Evolutionary conservation across 2,797 vertebrate genomes (phyloP).

Genomic region (Sparidentex hasta): DNA sequence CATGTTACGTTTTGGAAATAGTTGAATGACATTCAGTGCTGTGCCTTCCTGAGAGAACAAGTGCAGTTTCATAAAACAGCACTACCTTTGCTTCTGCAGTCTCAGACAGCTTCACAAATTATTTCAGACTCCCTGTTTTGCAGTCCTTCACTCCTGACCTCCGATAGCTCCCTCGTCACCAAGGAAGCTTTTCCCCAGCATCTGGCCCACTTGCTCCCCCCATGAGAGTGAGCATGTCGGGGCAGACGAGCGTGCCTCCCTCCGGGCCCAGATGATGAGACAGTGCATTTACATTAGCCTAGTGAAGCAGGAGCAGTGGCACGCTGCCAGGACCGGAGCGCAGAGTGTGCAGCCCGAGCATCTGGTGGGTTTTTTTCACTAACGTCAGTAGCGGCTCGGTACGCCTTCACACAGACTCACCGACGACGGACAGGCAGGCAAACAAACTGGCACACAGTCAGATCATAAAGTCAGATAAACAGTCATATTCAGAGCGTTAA

Average conservation of each 20-base stretch:
- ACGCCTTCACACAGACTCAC: slow-evolving; percentile 47
- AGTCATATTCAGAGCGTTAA: slow-evolving; percentile 75
- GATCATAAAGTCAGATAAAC: slow-evolving; percentile 80
- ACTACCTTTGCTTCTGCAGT: slow-evolving; percentile 16
- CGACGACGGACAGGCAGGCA: slow-evolving; percentile 27
- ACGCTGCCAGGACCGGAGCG: slow-evolving; percentile 56
- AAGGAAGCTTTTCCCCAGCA: slow-evolving; percentile 45
- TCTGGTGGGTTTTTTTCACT: slow-evolving; percentile 59
- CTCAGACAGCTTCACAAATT: slow-evolving; percentile 43
- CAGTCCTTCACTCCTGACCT: slow-evolving; percentile 65
- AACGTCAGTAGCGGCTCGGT: slow-evolving; percentile 45
- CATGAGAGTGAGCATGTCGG: slow-evolving; percentile 57
- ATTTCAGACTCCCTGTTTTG: slow-evolving; percentile 35
- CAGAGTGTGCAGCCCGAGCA: slow-evolving; percentile 61
- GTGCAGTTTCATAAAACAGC: neutral
- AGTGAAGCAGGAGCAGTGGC: slow-evolving; percentile 66
- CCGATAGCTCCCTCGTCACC: slow-evolving; percentile 32
- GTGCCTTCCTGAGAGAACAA: slow-evolving; percentile 13
- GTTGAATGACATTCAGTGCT: neutral
- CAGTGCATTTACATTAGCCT: slow-evolving; percentile 71
- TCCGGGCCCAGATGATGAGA: slow-evolving; percentile 64
- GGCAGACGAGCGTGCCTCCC: slow-evolving; percentile 62
- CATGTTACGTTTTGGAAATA: neutral
- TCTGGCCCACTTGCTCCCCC: slow-evolving; percentile 52
- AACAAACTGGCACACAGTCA: slow-evolving; percentile 65